Base-by-base conservation (phyloP, 2,888 invertebrate genomes). In the Hololepta plana region DNA sequence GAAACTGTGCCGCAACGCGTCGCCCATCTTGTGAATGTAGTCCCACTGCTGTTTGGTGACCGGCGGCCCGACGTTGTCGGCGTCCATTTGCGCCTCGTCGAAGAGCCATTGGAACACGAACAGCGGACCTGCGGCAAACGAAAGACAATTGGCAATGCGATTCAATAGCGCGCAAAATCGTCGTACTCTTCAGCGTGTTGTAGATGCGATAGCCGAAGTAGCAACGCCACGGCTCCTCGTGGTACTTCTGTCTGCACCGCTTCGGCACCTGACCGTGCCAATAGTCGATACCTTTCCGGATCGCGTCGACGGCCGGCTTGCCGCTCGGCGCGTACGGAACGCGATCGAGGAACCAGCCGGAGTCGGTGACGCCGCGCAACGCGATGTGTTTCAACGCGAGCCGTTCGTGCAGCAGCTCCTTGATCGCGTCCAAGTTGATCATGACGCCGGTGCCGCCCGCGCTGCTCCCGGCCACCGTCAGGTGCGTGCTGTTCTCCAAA, bases 91-190 rank as follows among this genome's bases (percentile, higher is more conserved):
- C 3, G 90, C 90, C 46, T 90, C 88, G 50, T 93, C 91, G 51
- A 88, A 91, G 25, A 91, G 62, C 72, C 88, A 90, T 65, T 91
- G 91, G 49, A 91, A 85, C 12, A 93, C 76, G 50, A 91, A 93
- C 13, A 91, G 62, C 1, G 90, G 87, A 26, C 82, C 90, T 72
- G 52, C 20, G 51, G 46, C 28, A 28, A 31, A 14, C 22, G 8
- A 12, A 28, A 11, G 10, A 10, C 13, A 6, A 24, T n/a, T 5
- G 5, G 4, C 5, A 25, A 25, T 25, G 8, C 4, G 13, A 23
- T 22, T 26, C 10, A 27, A 24, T 10, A 4, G 2, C 16, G 2
- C 9, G 6, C 12, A 28, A 15, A n/a, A 30, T 9, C 8, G 4
- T 27, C 12, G 4, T 7, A 80, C 79, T 67, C 51, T 76, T 73